Evolutionary conservation across 2,113 vertebrate genomes (phyloP), one percentile per base, ranked within the genome.

Genomic region (Jacana jacana): DNA sequence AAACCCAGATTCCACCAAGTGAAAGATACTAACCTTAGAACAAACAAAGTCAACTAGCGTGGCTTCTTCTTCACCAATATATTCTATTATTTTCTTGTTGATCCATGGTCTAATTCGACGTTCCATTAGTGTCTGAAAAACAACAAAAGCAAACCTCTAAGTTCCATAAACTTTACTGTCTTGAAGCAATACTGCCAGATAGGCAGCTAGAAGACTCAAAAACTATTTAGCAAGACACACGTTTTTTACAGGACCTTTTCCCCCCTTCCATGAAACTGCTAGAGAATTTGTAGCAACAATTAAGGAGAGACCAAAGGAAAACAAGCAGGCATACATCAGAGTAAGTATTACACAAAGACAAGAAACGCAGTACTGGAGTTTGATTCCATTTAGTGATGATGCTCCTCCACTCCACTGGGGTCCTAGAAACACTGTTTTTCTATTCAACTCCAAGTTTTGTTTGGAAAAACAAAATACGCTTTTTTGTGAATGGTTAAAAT

Each of bases 71-170:
- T 99, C 99, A 69, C 99, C 99, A 58, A 99, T 99, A 97, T 99
- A 99, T 97, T 99, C 99, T 71, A 99, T 99, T 80, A 99, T 99
- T 98, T 99, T 99, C 97, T 99, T 99, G 97, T 99, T 99, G 97
- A 99, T 99, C 99, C 99, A 99, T 1, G 99, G 99, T 84, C 99
- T 98, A 97, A 99, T 99, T 63, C 99, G 98, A 63, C 99, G 98
- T 85, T 99, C 99, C 99, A 99, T 99, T 93, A 99, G 87, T 25
- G 98, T 99, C 99, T 99, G 70, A 61, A 86, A 89, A 15, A 40
- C 6, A 61, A 13, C 57, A 58, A 39, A 17, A 7, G 12, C 22
- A 46, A 28, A 28, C 8, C 22, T 4, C 0, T 46, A 11, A 71
- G 44, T 68, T 37, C 16, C 28, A 60, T 64, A 27, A 87, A 68